Percentiles rank a stretch among this genome's conserved stretches.
phyloP scores from a whole-genome alignment of 2,113 vertebrate species.

The Oryzias melastigma region DNA sequence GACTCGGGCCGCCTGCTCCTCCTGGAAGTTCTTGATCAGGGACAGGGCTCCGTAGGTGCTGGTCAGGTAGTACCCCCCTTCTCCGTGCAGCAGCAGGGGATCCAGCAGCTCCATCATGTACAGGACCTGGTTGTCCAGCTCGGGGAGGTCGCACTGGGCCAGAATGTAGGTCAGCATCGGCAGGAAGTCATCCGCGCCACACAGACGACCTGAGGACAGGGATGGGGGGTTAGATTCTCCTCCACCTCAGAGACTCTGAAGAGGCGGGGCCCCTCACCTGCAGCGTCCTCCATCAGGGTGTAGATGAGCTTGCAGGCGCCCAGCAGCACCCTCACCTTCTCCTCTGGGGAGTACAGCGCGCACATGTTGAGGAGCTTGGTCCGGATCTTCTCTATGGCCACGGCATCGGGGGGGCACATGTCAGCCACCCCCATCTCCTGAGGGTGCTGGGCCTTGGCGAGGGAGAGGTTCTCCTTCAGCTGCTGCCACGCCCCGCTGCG shows the following conservation, averaged over 20 bases:
- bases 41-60: conserved; percentile 94
- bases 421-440: conserved; percentile 92
- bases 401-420: conserved; percentile 83
- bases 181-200: conserved; percentile 94
- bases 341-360: conserved; percentile 95
- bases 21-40: conserved; percentile 95
- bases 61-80: conserved; percentile 84
- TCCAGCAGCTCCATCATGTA: conserved; percentile 98
- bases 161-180: conserved; percentile 94
- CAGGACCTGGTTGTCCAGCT: conserved; percentile 91
- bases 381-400: conserved; percentile 92
- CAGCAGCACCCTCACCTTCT: conserved; percentile 91
- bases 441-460: conserved; percentile 86
- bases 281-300: conserved; percentile 96
- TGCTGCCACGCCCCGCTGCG: conserved; percentile 87
- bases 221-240: not conserved
- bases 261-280: conserved; percentile 75
- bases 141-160: conserved; percentile 95
- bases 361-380: conserved; percentile 92
- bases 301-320: conserved; percentile 96
- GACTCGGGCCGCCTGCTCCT: conserved; percentile 90
- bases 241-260: no score
- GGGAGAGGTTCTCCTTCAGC: conserved; percentile 88
- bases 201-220: conserved; percentile 86
- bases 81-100: conserved; percentile 90